Conservation (phyloP, 2,888 invertebrate species). For the Drosophila nigricruria region DNA sequence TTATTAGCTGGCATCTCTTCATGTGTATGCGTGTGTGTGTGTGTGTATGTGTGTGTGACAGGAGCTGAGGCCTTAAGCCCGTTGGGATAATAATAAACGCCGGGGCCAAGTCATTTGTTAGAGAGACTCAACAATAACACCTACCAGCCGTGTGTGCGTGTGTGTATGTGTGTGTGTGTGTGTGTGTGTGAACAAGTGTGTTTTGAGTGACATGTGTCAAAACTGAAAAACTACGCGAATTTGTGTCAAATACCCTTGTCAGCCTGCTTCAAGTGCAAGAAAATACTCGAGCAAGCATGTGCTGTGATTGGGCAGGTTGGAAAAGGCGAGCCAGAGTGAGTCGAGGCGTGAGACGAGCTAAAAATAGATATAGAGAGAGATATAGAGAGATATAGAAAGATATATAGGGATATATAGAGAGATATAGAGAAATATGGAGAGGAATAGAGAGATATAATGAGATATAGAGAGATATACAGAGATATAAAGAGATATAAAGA, state of each 20-base stretch:
- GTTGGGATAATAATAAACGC: slow-evolving; percentile 77
- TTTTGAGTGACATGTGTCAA: slow-evolving; percentile 81
- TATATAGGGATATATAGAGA: neutral
- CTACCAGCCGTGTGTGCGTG: slow-evolving; percentile 6
- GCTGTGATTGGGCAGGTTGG: slow-evolving; percentile 15
- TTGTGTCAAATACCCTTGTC: slow-evolving; percentile 84
- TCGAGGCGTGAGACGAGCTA: neutral
- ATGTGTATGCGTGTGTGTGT: slow-evolving; percentile 16
- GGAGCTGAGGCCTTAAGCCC: slow-evolving; percentile 64
- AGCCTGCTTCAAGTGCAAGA: slow-evolving; percentile 74
- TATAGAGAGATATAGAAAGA: neutral
- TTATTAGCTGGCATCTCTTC: slow-evolving; percentile 64
- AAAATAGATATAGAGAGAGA: neutral
- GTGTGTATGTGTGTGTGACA: slow-evolving; percentile 40
- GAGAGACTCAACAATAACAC: slow-evolving; percentile 47
- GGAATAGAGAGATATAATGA: neutral
- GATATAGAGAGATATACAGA: neutral
- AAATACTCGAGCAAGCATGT: slow-evolving; percentile 49
- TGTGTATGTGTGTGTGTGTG: slow-evolving; percentile 18
- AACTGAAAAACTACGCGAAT: slow-evolving; percentile 82
- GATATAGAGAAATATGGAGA: neutral
- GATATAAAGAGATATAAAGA: neutral
- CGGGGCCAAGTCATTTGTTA: slow-evolving; percentile 71
- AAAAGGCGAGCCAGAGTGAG: neutral
- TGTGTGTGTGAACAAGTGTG: slow-evolving; percentile 27